Evolutionary conservation across 2,888 invertebrate genomes (phyloP).

Genomic region (Hydroisotoma schaefferi): DNA sequence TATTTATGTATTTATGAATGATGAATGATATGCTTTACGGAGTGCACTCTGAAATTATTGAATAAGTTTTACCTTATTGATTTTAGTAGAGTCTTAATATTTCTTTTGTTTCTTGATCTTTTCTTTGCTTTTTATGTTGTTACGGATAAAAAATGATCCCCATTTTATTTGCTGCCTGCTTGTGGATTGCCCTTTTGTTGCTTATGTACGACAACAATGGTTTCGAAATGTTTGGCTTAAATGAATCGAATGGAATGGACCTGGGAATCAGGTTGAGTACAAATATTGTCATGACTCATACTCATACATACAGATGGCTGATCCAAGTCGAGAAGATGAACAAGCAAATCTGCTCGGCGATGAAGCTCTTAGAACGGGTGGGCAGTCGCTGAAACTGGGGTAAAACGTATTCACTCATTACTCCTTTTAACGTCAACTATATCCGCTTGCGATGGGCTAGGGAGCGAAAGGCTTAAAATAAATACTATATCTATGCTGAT

Average conservation of each 20-base stretch:
- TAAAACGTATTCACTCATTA: too few species aligned
- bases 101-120: too few species aligned
- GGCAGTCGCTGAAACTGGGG: slow-evolving; percentile 96
- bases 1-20: too few species aligned
- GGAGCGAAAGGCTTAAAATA: too few species aligned
- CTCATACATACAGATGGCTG: slow-evolving; percentile 86
- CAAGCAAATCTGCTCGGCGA: slow-evolving; percentile 94
- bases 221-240: slow-evolving; percentile 2
- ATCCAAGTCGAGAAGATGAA: slow-evolving; percentile 85
- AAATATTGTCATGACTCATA: slow-evolving; percentile 51
- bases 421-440: too few species aligned
- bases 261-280: slow-evolving; percentile 20
- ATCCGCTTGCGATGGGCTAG: too few species aligned
- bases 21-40: too few species aligned
- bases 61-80: too few species aligned
- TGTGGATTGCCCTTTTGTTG: slow-evolving; percentile 17
- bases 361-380: slow-evolving; percentile 88
- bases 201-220: slow-evolving; percentile 12
- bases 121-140: too few species aligned
- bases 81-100: too few species aligned
- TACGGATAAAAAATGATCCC: background rate
- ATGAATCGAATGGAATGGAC: slow-evolving; percentile 10
- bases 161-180: slow-evolving; percentile 9
- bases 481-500: too few species aligned
- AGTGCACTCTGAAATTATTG: too few species aligned